phyloP scores from a whole-genome alignment of 2,888 invertebrate genomes.

The Pheosia gnoma region DNA sequence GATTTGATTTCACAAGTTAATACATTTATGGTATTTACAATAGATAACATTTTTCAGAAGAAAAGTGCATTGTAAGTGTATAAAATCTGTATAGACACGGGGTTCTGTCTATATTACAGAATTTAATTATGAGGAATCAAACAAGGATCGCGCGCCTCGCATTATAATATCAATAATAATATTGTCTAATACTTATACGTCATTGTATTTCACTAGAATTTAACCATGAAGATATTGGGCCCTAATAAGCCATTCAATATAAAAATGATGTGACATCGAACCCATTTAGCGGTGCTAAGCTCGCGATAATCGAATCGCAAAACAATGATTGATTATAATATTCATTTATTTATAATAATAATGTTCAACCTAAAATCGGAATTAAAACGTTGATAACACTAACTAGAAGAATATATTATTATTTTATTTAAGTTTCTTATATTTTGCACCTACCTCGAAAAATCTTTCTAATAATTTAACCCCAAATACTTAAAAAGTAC shows the following conservation, averaged over 20 bases:
- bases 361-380: conserved; percentile 28
- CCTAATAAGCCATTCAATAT: conserved; percentile 41
- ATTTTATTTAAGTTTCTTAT: conserved; percentile 18
- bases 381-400: conserved; percentile 39
- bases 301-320: conserved; percentile 9
- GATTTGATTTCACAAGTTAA: too few relatives aligned
- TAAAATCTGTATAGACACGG: too few relatives aligned
- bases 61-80: too few relatives aligned
- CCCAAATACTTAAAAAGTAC: too few relatives aligned
- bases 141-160: conserved; percentile 40
- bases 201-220: conserved; percentile 51
- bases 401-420: conserved; percentile 51
- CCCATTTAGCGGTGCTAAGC: conserved; percentile 14
- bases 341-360: conserved; percentile 33
- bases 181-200: conserved; percentile 51
- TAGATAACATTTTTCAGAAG: too few relatives aligned
- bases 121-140: not conserved
- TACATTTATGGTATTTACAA: too few relatives aligned
- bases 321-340: conserved; percentile 17
- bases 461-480: too few relatives aligned
- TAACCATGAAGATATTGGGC: conserved; percentile 53
- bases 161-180: conserved; percentile 40
- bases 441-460: conserved; percentile 16
- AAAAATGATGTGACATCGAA: conserved; percentile 25
- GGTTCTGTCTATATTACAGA: not conserved